Evolutionary conservation across 2,113 vertebrate species (phyloP).

Genomic region (Anolis carolinensis): DNA sequence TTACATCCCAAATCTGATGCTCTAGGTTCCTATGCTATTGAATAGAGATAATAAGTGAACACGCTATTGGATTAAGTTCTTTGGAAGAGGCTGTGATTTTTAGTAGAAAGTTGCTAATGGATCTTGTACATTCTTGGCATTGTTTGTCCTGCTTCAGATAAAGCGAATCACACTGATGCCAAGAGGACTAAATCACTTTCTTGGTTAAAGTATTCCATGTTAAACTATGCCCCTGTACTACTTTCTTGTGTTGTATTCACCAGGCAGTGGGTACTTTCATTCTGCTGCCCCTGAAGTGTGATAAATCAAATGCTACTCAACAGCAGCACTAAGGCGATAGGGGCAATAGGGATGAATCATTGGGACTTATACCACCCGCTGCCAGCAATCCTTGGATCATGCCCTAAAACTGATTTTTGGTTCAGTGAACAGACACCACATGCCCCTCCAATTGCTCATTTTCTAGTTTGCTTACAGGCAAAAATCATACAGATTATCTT

Average conservation of each 20-base stretch:
- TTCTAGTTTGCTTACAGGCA: neutral
- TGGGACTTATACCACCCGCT: neutral
- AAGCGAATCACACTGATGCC: neutral
- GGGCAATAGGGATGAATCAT: neutral
- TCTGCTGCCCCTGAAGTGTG: neutral
- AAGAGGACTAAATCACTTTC: neutral
- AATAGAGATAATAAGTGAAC: neutral
- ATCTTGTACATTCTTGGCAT: neutral
- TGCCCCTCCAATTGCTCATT: neutral
- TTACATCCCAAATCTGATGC: neutral
- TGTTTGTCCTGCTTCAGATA: neutral
- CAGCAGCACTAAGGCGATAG: slow-evolving; percentile 4
- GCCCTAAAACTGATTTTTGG: slow-evolving; percentile 26
- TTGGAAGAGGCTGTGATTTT: neutral
- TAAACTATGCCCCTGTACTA: neutral
- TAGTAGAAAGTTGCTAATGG: neutral
- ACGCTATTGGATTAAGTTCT: neutral
- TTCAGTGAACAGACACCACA: slow-evolving; percentile 14
- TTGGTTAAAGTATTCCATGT: neutral
- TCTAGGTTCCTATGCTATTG: neutral
- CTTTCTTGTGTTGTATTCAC: neutral
- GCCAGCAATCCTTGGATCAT: neutral
- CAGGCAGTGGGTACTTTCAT: neutral
- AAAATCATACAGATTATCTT: neutral
- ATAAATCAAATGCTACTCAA: slow-evolving; percentile 1